Conservation (phyloP, 2,888 invertebrate genomes). For the Diarsia brunnea region DNA sequence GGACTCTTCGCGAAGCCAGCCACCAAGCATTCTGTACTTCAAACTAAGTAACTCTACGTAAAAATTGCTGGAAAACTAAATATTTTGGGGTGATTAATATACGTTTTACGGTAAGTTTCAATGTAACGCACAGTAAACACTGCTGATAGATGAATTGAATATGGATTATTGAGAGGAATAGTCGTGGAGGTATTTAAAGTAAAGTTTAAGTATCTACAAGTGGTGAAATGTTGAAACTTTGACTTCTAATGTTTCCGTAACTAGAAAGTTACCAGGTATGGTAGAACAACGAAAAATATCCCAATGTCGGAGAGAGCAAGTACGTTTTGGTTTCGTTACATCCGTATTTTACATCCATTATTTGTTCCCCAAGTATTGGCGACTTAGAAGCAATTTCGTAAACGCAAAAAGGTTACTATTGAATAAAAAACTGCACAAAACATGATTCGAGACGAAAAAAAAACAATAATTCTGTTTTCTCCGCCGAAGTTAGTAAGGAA, state of each 20-base stretch:
- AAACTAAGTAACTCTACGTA: neutral
- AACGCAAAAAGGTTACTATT: neutral
- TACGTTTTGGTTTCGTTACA: neutral
- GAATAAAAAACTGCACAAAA: neutral
- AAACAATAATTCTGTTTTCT: neutral
- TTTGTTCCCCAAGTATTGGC: neutral
- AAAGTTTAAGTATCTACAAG: neutral
- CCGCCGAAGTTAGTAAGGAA: conserved; percentile 15
- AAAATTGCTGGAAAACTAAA: neutral
- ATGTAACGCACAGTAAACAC: neutral
- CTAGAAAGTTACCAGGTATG: neutral
- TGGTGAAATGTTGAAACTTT: neutral
- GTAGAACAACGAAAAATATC: neutral
- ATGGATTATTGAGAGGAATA: neutral
- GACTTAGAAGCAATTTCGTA: neutral
- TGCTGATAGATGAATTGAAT: neutral
- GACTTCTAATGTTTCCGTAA: neutral
- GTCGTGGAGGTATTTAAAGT: neutral
- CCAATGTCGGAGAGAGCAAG: too few species aligned
- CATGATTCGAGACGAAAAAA: neutral
- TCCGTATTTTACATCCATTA: too few species aligned
- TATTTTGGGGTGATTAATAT: neutral
- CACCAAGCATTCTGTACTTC: neutral
- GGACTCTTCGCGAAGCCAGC: neutral
- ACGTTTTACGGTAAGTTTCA: neutral